phyloP scores from a whole-genome alignment of 92 coral and sea anemone species.

The Actinostola sp. region DNA sequence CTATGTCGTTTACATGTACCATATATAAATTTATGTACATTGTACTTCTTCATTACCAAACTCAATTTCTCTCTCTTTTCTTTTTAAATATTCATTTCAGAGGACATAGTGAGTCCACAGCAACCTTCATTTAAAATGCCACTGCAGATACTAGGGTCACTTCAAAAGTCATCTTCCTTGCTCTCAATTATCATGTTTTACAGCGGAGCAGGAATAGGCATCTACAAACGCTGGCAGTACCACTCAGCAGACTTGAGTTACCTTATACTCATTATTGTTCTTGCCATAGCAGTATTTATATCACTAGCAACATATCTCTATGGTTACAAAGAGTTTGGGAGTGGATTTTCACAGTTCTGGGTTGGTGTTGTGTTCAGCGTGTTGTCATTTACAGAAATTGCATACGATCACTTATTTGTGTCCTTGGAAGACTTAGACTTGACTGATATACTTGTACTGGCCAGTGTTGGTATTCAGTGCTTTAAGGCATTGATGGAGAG shows the following conservation, averaged over 20 bases:
- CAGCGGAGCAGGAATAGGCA: conserved; percentile 81
- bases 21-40: too few species aligned
- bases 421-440: conserved; percentile 84
- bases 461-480: conserved; percentile 75
- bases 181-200: conserved; percentile 67
- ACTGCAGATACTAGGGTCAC: conserved; percentile 38
- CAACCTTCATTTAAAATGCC: conserved; percentile 30
- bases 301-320: conserved; percentile 77
- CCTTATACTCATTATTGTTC: conserved; percentile 72
- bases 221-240: conserved; percentile 90
- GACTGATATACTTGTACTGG: conserved; percentile 84
- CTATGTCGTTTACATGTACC: too few species aligned
- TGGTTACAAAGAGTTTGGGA: conserved; percentile 81
- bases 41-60: too few species aligned
- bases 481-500: conserved; percentile 65
- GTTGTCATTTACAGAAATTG: conserved; percentile 89
- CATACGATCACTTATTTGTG: conserved; percentile 85
- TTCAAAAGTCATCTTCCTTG: conserved; percentile 65
- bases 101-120: not conserved
- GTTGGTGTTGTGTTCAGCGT: conserved; percentile 95
- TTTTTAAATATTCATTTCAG: not conserved
- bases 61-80: not conserved
- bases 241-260: conserved; percentile 88
- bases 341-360: conserved; percentile 82
- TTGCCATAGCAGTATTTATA: conserved; percentile 73